Conservation (phyloP, 1,140 invertebrate genomes). For the Ptiloglossa arizonensis region DNA sequence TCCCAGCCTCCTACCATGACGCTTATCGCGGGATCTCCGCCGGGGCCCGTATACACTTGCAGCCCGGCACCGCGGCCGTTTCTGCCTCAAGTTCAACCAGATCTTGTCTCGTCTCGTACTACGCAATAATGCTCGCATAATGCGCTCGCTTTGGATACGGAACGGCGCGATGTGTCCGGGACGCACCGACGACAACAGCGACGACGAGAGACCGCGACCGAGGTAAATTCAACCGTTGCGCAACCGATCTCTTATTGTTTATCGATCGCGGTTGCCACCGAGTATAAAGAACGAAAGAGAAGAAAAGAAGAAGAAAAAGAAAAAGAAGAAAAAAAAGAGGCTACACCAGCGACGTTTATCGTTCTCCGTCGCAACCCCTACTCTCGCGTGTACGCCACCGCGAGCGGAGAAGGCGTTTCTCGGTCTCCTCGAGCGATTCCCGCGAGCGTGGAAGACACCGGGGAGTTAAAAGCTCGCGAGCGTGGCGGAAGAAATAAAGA, state of each 20-base stretch:
- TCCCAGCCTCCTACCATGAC: not conserved
- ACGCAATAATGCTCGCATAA: slow-evolving; percentile 33
- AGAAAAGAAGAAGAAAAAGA: too few species aligned
- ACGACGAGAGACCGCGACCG: not conserved
- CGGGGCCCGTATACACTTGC: slow-evolving; percentile 1
- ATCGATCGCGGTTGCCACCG: too few species aligned
- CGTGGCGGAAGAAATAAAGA: slow-evolving; percentile 56
- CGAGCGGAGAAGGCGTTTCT: too few species aligned
- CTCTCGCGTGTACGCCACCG: too few species aligned
- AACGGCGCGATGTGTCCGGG: not conserved
- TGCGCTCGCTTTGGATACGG: not conserved
- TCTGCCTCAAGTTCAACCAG: slow-evolving; percentile 38
- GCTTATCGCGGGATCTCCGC: slow-evolving; percentile 19
- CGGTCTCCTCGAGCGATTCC: not conserved
- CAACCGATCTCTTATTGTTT: too few species aligned
- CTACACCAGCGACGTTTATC: too few species aligned
- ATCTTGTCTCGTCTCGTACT: slow-evolving; percentile 31
- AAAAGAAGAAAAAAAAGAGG: too few species aligned
- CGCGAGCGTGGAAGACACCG: not conserved
- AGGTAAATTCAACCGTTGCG: not conserved
- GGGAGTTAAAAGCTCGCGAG: slow-evolving; percentile 15
- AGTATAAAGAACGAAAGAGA: too few species aligned
- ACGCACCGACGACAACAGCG: not conserved
- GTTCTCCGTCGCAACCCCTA: too few species aligned
- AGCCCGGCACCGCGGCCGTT: not conserved